These are phyloP conservation scores for Hybognathus amarus DNA, from an alignment of 2,797 vertebrate species.

Conservation along the genomic window DNA sequence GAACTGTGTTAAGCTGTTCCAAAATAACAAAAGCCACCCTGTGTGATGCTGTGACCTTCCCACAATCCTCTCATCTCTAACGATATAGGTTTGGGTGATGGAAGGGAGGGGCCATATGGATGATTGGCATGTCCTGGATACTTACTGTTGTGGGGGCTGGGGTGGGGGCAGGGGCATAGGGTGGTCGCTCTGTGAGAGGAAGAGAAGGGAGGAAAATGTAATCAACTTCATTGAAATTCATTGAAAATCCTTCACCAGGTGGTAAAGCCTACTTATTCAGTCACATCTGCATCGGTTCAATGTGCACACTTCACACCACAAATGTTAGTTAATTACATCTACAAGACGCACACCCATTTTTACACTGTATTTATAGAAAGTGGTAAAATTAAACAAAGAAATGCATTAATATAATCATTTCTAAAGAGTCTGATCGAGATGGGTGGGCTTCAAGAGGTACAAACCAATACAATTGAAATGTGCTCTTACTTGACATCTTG, in stretches of 20 bases:
- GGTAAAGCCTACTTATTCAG: conserved; percentile 14
- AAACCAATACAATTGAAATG: conserved; percentile 26
- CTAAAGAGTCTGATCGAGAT: background rate
- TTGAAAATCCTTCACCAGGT: background rate
- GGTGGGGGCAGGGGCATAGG: conserved; percentile 95
- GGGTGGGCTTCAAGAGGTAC: background rate
- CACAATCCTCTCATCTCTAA: conserved; percentile 33
- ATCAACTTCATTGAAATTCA: background rate
- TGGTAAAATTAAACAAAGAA: background rate
- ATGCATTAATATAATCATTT: background rate
- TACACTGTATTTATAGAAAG: background rate
- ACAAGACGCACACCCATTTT: background rate
- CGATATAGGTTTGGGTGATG: conserved; percentile 27
- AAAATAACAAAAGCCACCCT: conserved; percentile 33
- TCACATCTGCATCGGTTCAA: conserved; percentile 13
- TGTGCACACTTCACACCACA: background rate
- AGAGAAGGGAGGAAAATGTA: conserved; percentile 49
- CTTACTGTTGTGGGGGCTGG: conserved; percentile 97
- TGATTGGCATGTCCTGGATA: conserved; percentile 63
- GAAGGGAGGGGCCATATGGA: conserved; percentile 27
- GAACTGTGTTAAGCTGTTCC: background rate
- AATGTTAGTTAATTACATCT: conserved; percentile 17
- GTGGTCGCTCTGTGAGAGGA: conserved; percentile 88
- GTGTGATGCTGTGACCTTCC: conserved; percentile 29
- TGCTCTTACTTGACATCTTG: conserved; percentile 94